phyloP scores from a whole-genome alignment of 2,113 vertebrate species.

The Holacanthus passer region DNA sequence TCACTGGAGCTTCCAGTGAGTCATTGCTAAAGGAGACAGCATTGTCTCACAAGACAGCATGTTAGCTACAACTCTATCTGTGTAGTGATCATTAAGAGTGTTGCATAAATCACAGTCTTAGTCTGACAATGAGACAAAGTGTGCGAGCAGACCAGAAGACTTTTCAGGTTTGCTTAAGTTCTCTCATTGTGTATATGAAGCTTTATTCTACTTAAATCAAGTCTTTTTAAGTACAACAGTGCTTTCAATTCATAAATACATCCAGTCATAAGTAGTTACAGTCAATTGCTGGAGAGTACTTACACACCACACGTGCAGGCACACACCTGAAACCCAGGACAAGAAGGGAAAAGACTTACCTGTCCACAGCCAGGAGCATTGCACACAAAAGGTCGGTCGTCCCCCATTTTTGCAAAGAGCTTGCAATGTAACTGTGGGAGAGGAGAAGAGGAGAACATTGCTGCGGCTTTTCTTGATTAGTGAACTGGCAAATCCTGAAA shows the following conservation, averaged over 20 bases:
- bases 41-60: conserved; percentile 65
- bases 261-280: background rate
- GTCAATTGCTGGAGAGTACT: background rate
- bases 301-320: conserved; percentile 23
- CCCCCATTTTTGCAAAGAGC: conserved; percentile 93
- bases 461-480: conserved; percentile 63
- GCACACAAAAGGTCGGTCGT: conserved; percentile 98
- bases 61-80: conserved; percentile 26
- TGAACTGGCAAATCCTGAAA: conserved; percentile 65
- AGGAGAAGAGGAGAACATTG: conserved; percentile 85
- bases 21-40: conserved; percentile 75
- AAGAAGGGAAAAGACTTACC: conserved; percentile 85
- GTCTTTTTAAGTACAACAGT: background rate
- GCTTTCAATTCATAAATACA: background rate
- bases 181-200: background rate
- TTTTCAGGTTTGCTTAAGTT: background rate
- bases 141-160: background rate
- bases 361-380: conserved; percentile 95
- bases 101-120: conserved; percentile 33
- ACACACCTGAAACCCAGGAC: conserved; percentile 57
- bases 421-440: conserved; percentile 86
- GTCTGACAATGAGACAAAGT: background rate
- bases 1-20: conserved; percentile 80
- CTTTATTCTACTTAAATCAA: background rate
- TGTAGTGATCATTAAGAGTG: conserved; percentile 16